These are phyloP conservation scores for Eupithecia subfuscata DNA, from an alignment of 2,888 invertebrate genomes.

Conservation along the genomic window DNA sequence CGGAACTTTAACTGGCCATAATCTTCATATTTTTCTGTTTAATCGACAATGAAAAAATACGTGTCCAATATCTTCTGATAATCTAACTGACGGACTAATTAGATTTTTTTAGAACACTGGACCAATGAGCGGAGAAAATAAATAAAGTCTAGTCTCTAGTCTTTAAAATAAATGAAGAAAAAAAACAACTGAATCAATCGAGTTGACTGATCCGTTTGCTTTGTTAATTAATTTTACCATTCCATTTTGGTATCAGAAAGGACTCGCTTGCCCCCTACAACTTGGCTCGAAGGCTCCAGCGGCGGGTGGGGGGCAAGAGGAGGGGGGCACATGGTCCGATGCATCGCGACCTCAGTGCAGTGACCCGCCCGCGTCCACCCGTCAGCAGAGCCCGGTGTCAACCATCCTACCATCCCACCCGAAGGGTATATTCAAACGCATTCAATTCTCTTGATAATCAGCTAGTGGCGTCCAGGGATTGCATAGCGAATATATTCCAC, in stretches of 20 bases:
- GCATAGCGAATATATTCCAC: background rate
- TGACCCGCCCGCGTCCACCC: slow-evolving; percentile 62
- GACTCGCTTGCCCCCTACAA: slow-evolving; percentile 46
- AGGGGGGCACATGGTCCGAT: slow-evolving; percentile 67
- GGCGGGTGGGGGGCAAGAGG: slow-evolving; percentile 48
- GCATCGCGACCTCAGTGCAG: slow-evolving; percentile 76
- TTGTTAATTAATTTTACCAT: too few species aligned
- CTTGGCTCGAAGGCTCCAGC: slow-evolving; percentile 49
- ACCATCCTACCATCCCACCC: slow-evolving; percentile 20
- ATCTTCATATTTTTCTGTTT: too few species aligned
- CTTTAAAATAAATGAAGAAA: too few species aligned
- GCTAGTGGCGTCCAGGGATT: slow-evolving; percentile 9
- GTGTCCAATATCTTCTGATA: too few species aligned
- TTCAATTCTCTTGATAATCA: slow-evolving; percentile 19
- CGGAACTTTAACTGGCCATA: too few species aligned
- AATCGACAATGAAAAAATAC: too few species aligned
- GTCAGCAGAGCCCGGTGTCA: slow-evolving; percentile 52
- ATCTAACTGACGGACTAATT: too few species aligned
- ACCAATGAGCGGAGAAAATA: too few species aligned
- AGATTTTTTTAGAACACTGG: too few species aligned
- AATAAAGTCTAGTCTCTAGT: too few species aligned
- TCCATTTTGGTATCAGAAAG: background rate
- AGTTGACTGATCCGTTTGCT: too few species aligned
- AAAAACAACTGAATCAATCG: too few species aligned
- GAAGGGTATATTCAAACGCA: slow-evolving; percentile 24